phyloP scores from a whole-genome alignment of 2,113 vertebrate species.

The Myrmecobius fasciatus region DNA sequence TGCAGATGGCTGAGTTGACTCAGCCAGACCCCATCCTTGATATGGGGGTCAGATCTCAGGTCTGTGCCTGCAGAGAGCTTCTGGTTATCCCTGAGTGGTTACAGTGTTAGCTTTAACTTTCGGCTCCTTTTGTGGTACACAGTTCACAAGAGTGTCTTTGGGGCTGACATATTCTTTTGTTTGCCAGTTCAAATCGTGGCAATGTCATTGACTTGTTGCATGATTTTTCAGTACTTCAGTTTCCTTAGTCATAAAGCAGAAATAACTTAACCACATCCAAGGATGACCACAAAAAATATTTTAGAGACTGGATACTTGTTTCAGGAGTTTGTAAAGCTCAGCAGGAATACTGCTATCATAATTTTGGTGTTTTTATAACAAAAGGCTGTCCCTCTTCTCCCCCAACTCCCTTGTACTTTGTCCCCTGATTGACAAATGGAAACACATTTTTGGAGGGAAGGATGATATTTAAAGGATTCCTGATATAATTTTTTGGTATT shows the following conservation, averaged over 20 bases:
- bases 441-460: not conserved
- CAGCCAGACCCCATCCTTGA: not conserved
- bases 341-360: not conserved
- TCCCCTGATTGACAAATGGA: not conserved
- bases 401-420: not conserved
- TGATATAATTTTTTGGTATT: not conserved
- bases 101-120: not conserved
- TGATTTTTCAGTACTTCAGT: rapidly evolving
- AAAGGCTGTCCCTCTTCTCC: not conserved
- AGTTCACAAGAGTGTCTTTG: not conserved
- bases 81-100: not conserved
- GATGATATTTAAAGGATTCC: not conserved
- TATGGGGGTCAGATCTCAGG: not conserved
- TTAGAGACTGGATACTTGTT: not conserved
- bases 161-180: not conserved
- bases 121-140: rapidly evolving
- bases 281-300: not conserved
- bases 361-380: not conserved
- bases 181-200: not conserved
- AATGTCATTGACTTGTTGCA: not conserved
- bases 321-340: not conserved
- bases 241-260: slow-evolving; percentile 14
- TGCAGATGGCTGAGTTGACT: not conserved
- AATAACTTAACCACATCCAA: not conserved
- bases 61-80: not conserved